These are phyloP conservation scores for Botia almorhae DNA, from an alignment of 2,797 vertebrate species.

Conservation along the genomic window DNA sequence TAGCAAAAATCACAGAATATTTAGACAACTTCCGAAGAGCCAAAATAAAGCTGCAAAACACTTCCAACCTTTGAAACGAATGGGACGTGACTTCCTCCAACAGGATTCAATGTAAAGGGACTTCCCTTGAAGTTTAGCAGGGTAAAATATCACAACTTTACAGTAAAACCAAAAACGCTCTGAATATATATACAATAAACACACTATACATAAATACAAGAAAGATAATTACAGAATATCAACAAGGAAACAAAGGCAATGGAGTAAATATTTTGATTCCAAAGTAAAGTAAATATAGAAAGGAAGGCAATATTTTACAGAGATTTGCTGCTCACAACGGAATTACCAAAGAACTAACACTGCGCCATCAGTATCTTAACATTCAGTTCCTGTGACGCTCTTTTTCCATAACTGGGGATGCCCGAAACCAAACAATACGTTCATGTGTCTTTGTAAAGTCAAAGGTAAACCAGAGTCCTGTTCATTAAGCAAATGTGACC, in stretches of 20 bases:
- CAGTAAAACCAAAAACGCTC: constrained; percentile 90
- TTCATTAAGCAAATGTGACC: constrained; percentile 48
- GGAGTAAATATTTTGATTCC: constrained; percentile 90
- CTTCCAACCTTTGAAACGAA: constrained; percentile 90
- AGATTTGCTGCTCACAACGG: constrained; percentile 71
- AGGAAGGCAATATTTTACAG: constrained; percentile 74
- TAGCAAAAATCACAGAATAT: constrained; percentile 96
- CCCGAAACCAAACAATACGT: constrained; percentile 65
- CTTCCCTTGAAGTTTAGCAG: constrained; percentile 91
- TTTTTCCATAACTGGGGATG: constrained; percentile 48
- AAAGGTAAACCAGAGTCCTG: constrained; percentile 56
- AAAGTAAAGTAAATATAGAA: constrained; percentile 77
- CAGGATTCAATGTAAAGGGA: constrained; percentile 89
- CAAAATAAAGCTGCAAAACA: constrained; percentile 76
- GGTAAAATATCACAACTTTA: constrained; percentile 92
- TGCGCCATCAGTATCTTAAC: constrained; percentile 63
- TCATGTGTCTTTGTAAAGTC: constrained; percentile 44
- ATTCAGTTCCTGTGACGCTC: constrained; percentile 58
- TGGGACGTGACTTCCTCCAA: constrained; percentile 85
- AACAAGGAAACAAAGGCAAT: constrained; percentile 93
- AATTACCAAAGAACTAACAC: constrained; percentile 61
- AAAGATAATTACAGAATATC: constrained; percentile 99
- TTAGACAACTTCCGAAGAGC: constrained; percentile 89
- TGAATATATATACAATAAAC: constrained; percentile 99
- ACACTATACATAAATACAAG: constrained; percentile 99